Conservation (phyloP, 2,888 invertebrate species). For the Cantharis nigra region DNA sequence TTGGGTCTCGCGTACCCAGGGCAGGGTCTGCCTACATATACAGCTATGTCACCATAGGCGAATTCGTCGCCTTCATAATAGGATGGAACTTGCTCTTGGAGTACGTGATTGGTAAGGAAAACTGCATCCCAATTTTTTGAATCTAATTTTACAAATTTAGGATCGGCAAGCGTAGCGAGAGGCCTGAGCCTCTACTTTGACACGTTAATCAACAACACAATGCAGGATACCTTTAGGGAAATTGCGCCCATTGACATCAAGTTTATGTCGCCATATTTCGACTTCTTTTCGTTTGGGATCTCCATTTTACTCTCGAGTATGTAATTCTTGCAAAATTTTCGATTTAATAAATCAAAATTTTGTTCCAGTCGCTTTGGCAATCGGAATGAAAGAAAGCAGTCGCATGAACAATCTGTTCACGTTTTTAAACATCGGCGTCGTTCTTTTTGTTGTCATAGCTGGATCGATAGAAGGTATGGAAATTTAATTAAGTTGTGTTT, state of each 20-base stretch:
- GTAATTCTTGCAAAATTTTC: constrained; percentile 32
- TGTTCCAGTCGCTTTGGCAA: constrained; percentile 68
- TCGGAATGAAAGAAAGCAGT: constrained; percentile 89
- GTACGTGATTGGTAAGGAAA: constrained; percentile 74
- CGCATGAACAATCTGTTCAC: constrained; percentile 87
- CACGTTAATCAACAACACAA: constrained; percentile 66
- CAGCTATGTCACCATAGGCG: constrained; percentile 91
- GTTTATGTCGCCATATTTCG: constrained; percentile 73
- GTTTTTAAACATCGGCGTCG: constrained; percentile 77
- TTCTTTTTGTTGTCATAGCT: constrained; percentile 79
- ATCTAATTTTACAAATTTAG: constrained; percentile 52
- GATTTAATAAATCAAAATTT: not conserved
- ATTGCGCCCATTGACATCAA: constrained; percentile 68
- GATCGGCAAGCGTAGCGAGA: constrained; percentile 80
- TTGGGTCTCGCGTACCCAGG: constrained; percentile 84
- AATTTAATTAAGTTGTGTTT: not conserved
- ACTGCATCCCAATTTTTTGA: not conserved
- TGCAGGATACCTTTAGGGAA: constrained; percentile 65
- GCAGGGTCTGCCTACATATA: constrained; percentile 93
- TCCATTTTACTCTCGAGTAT: constrained; percentile 72
- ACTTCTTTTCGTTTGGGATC: constrained; percentile 75
- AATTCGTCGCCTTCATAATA: constrained; percentile 88
- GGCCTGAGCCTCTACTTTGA: constrained; percentile 80
- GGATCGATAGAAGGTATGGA: constrained; percentile 73
- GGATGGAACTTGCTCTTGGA: constrained; percentile 94